Evolutionary conservation across 2,797 vertebrate species (phyloP).

Genomic region (Sebastes steindachneri): DNA sequence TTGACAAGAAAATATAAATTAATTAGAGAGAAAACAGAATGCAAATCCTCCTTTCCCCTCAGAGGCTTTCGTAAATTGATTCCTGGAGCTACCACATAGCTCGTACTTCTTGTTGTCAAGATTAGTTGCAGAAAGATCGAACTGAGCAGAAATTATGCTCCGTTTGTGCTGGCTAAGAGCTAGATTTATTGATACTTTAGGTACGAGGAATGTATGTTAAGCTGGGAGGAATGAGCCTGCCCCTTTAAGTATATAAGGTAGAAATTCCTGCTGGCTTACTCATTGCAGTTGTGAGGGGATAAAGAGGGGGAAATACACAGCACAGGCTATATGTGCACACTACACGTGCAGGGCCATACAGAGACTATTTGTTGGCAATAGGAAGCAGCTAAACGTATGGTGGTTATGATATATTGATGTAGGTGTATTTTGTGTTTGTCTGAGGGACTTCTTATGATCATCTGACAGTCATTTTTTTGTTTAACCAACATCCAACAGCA

Average conservation of each 20-base stretch:
- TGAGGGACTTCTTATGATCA: slow-evolving; percentile 21
- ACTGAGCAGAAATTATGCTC: neutral
- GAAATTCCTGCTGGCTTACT: slow-evolving; percentile 90
- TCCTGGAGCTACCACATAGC: slow-evolving; percentile 4
- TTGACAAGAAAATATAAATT: slow-evolving; percentile 15
- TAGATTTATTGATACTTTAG: slow-evolving; percentile 25
- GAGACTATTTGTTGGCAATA: slow-evolving; percentile 78
- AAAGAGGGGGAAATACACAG: slow-evolving; percentile 81
- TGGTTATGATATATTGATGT: slow-evolving; percentile 18
- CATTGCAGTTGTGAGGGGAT: slow-evolving; percentile 85
- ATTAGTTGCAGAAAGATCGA: slow-evolving; percentile 3
- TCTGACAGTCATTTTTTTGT: slow-evolving; percentile 47
- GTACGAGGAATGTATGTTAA: slow-evolving; percentile 8
- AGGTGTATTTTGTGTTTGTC: slow-evolving; percentile 38
- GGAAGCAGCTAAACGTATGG: slow-evolving; percentile 27
- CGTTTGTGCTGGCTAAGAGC: neutral
- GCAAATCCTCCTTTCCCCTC: neutral
- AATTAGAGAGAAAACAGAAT: slow-evolving; percentile 11
- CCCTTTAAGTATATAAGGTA: slow-evolving; percentile 87
- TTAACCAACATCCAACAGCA: slow-evolving; percentile 47
- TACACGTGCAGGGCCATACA: slow-evolving; percentile 66
- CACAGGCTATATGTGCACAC: slow-evolving; percentile 76
- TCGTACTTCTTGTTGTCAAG: slow-evolving; percentile 26
- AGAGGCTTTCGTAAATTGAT: slow-evolving; percentile 19
- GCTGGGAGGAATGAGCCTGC: slow-evolving; percentile 61